Evolutionary conservation across 1,140 invertebrate species (phyloP).

Genomic region (Dolichoris vasculosae): DNA sequence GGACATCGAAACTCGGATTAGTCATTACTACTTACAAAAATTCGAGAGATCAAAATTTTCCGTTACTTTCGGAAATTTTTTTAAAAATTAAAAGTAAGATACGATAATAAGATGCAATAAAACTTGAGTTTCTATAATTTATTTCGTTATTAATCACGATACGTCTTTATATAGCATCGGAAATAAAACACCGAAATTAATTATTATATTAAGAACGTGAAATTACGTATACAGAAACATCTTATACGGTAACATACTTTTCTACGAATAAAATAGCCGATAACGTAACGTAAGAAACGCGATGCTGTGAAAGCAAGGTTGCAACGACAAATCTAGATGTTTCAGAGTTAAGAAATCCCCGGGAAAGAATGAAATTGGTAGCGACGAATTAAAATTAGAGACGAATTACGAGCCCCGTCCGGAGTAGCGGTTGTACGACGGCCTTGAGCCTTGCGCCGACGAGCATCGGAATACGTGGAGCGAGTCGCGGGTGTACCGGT

Average conservation of each 20-base stretch:
- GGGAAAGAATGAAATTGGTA: neutral
- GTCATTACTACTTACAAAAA: too few species aligned
- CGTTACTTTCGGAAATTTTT: neutral
- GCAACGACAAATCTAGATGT: neutral
- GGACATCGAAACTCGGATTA: too few species aligned
- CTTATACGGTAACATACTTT: neutral
- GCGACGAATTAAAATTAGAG: neutral
- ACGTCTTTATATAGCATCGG: neutral
- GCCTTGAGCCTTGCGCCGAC: too few species aligned
- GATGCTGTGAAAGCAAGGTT: too few species aligned
- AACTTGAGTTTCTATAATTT: neutral
- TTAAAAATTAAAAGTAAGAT: neutral
- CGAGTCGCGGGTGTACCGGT: too few species aligned
- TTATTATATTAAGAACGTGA: neutral
- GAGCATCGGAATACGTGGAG: too few species aligned
- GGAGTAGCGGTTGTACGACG: too few species aligned
- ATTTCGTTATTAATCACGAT: neutral
- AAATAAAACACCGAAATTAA: neutral
- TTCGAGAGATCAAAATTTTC: neutral
- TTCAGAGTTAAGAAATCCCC: neutral
- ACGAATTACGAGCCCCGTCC: too few species aligned
- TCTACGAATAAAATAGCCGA: too few species aligned
- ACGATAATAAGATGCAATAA: neutral
- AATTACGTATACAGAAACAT: neutral
- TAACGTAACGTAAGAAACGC: too few species aligned